Evolutionary conservation across 2,113 vertebrate genomes (phyloP).

Genomic region (Paraplagusia blochii): DNA sequence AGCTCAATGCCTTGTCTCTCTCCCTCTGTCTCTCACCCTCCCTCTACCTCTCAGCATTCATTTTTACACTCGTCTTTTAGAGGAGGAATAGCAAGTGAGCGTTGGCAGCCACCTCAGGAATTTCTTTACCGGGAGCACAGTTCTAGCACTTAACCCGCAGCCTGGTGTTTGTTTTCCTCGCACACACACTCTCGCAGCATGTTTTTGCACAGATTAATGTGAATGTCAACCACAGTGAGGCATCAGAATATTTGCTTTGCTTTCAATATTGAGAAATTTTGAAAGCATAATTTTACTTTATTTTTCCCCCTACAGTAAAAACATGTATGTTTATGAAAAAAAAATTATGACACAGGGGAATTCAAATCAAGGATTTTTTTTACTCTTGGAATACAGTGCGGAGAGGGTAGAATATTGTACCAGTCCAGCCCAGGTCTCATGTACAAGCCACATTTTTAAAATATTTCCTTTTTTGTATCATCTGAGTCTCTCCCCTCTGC

Average conservation of each 20-base stretch:
- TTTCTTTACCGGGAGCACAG: constrained; percentile 66
- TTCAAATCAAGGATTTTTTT: too few relatives aligned
- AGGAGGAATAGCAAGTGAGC: constrained; percentile 55
- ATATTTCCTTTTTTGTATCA: too few relatives aligned
- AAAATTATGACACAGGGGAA: neutral
- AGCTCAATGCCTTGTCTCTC: constrained; percentile 59
- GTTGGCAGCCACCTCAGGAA: constrained; percentile 65
- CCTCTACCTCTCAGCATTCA: constrained; percentile 30
- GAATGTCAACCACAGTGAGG: constrained; percentile 18
- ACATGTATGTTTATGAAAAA: neutral
- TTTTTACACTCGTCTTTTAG: constrained; percentile 50
- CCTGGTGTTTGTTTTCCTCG: constrained; percentile 61
- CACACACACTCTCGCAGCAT: constrained; percentile 28
- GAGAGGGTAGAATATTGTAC: too few relatives aligned
- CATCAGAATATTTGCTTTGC: constrained; percentile 12
- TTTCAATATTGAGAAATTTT: constrained; percentile 6
- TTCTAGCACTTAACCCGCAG: constrained; percentile 65
- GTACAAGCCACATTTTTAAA: too few relatives aligned
- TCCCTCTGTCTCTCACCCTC: constrained; percentile 24
- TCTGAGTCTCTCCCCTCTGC: too few relatives aligned
- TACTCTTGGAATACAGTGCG: too few relatives aligned
- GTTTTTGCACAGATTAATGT: constrained; percentile 37
- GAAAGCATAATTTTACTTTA: neutral
- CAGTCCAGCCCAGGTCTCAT: too few relatives aligned
- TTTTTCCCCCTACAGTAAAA: constrained; percentile 1